Evolutionary conservation across 2,797 vertebrate genomes (phyloP).

Genomic region (Tarsius wallacei): DNA sequence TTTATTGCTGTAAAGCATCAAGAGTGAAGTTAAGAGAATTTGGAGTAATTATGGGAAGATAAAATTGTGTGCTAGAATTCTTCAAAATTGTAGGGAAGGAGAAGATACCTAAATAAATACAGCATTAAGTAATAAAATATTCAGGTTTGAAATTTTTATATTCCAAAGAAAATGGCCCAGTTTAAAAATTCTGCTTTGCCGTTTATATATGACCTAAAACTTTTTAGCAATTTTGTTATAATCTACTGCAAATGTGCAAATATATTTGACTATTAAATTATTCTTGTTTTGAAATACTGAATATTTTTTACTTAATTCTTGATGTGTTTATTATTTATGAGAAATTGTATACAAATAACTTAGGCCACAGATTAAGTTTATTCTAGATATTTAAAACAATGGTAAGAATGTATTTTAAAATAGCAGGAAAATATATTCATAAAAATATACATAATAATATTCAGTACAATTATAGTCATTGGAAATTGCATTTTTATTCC

Average conservation of each 20-base stretch:
- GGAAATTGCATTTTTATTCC: neutral
- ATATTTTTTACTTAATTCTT: slow-evolving; percentile 32
- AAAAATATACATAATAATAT: neutral
- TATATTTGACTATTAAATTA: slow-evolving; percentile 47
- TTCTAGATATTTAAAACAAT: slow-evolving; percentile 30
- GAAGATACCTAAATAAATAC: neutral
- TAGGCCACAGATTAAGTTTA: slow-evolving; percentile 13
- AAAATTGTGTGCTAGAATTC: neutral
- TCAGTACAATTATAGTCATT: neutral
- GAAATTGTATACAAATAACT: slow-evolving; percentile 41
- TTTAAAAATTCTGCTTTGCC: neutral
- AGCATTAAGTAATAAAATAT: neutral
- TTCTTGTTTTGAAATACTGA: slow-evolving; percentile 21
- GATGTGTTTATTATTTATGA: neutral
- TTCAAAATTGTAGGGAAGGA: neutral
- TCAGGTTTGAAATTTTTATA: neutral
- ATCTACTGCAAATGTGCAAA: neutral
- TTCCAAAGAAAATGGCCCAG: neutral
- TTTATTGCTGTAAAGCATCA: neutral
- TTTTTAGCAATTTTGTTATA: neutral
- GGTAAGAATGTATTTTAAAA: slow-evolving; percentile 8
- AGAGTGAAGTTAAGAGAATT: neutral
- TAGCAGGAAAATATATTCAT: neutral
- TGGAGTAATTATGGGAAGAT: neutral
- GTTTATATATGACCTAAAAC: neutral